Base-by-base conservation (phyloP, 2,797 vertebrate species). In the Tapirus indicus region DNA sequence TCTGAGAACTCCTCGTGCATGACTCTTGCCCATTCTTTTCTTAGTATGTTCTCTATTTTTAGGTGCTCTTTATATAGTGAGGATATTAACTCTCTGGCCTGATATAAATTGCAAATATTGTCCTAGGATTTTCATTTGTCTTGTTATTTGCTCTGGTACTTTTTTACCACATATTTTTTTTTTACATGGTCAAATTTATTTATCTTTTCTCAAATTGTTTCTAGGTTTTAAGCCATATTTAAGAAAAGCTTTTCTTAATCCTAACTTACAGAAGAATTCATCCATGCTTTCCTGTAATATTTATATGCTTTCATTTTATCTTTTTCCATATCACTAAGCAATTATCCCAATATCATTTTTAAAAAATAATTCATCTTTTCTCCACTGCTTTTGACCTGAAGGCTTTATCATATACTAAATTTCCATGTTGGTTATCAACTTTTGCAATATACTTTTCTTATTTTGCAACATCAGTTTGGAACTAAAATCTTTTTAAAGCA, bases 321-420 rank as follows among this genome's bases (percentile, higher is more conserved):
- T 86, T 71, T 68, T 69, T 29, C 38, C 3, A 18, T 12, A 69
- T 13, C 21, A 18, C 6, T 79, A 71, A 87, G 23, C 38, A 64
- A 84, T 94, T 86, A 80, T 87, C 12, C 4, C 27, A 86, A 69
- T 32, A 52, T 7, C 9, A 58, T 74, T 90, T 75, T 74, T 32
- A n/a, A 44, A 89, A 77, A 89, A 29, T 23, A 82, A 66, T 60
- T 74, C 10, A 72, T 49, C 52, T 85, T 69, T 93, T 89, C 47
- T 75, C 38, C 27, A 29, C 18, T 92, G 41, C 52, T 95, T 97
- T 97, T 93, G 58, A 92, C 38, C 4, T 35, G 14, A 95, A 94
- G 44, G 4, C 32, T 83, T 96, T 79, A 38, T 82, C 23, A 41
- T 29, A n/a, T 13, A 68, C 44, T 27, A 56, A 80, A 77, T 85